Evolutionary conservation across 2,113 vertebrate species (phyloP).

Genomic region (Holacanthus passer): DNA sequence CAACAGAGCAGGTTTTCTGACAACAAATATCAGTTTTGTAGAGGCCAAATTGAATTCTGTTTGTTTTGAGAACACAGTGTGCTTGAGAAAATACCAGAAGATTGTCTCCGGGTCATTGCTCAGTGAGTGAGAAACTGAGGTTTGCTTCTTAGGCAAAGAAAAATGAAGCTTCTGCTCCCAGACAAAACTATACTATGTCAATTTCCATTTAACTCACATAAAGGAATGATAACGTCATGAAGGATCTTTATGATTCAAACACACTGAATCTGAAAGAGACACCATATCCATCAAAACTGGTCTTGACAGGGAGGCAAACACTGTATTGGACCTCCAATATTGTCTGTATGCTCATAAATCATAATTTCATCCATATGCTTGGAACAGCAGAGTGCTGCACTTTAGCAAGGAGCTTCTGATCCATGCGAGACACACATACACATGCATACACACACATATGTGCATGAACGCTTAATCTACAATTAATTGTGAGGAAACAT

Average conservation of each 20-base stretch:
- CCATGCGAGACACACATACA: not conserved
- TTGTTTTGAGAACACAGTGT: constrained; percentile 35
- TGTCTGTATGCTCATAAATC: constrained; percentile 15
- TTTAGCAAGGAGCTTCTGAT: not conserved
- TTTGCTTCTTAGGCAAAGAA: not conserved
- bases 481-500: constrained; percentile 42
- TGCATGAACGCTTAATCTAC: constrained; percentile 1
- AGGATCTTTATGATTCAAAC: not conserved
- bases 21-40: not conserved
- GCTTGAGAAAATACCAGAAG: constrained; percentile 7
- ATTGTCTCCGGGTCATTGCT: not conserved
- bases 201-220: not conserved
- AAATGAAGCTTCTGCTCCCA: not conserved
- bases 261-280: not conserved
- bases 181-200: not conserved
- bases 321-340: not conserved
- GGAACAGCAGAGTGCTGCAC: not conserved
- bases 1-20: constrained; percentile 11
- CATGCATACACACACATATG: not conserved
- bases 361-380: not conserved
- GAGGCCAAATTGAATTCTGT: not conserved
- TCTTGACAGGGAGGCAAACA: not conserved
- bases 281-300: not conserved
- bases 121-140: not conserved
- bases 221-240: not conserved